Percentiles rank a stretch among this genome's conserved stretches.
Conservation (phyloP, 2,797 vertebrate genomes). For the Onychomys leucogaster region DNA sequence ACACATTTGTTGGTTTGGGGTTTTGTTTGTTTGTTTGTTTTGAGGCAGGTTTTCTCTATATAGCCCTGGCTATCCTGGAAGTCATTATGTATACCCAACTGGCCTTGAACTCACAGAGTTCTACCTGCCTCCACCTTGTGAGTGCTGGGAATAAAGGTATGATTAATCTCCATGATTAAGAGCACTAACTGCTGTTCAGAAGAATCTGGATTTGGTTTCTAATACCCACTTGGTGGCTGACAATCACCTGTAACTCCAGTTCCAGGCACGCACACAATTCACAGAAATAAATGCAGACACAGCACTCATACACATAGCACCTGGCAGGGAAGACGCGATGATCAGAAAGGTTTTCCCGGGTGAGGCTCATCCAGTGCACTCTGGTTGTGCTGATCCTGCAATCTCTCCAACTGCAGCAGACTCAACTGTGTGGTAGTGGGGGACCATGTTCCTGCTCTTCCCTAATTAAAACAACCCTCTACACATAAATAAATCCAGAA, state of each 20-base stretch:
- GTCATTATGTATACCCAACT: background rate
- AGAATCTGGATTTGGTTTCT: background rate
- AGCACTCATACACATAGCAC: background rate
- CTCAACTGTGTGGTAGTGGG: background rate
- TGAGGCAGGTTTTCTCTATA: background rate
- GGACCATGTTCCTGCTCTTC: background rate
- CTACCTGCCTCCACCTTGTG: background rate
- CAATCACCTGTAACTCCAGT: background rate
- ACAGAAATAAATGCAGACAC: background rate
- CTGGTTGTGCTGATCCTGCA: background rate
- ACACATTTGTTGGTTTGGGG: background rate
- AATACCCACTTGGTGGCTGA: background rate
- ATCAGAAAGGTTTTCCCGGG: background rate
- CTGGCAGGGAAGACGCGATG: background rate
- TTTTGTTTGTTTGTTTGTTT: background rate
- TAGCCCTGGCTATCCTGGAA: background rate
- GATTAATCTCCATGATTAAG: background rate
- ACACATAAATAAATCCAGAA: background rate
- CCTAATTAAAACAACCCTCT: background rate
- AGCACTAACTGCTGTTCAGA: background rate
- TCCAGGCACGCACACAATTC: background rate
- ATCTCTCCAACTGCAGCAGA: background rate
- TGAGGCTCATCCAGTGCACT: background rate
- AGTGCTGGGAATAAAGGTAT: background rate
- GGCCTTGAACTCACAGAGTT: background rate